Base-by-base conservation (phyloP, 2,797 vertebrate genomes). In the Hypotaenidia philippensis region DNA sequence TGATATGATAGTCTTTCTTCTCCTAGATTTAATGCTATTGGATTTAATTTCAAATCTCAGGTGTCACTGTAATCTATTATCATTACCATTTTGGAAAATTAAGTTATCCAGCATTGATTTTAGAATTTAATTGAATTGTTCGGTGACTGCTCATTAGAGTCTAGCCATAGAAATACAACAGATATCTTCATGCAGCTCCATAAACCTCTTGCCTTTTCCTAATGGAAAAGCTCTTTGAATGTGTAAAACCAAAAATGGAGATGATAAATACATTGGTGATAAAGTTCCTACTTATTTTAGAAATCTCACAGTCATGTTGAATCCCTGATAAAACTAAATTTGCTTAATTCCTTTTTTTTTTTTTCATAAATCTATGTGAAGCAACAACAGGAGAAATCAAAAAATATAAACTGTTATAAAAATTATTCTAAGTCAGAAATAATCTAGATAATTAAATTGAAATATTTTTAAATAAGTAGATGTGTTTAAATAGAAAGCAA, bases 41-140 rank as follows among this genome's bases (percentile, higher is more conserved):
- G n/a, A 79, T 88, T 91, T 66, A 71, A 79, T 87, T 94, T 93
- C 56, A 91, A 88, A 90, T 88, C 61, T 38, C 91, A 83, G 50
- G 40, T 90, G 76, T 75, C 65, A 83, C 0, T 83, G 53, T 88
- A 91, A 83, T 50, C 53, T 83, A 56, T 66, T 85, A 63, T 25
- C 44, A 49, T 80, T 75, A 60, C 17, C 13, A 72, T 86, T 93
- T 71, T 53, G 32, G 41, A 90, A 93, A 95, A 92, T 71, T 27
- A 83, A 61, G 12, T 91, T 93, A 90, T 65, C 38, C 69, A 91
- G 22, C n/a, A 93, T 31, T 83, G 34, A 83, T 82, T 90, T 89
- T 64, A 82, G 83, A 76, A 20, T 64, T 85, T 88, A 77, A 92
- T 66, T 66, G 32, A 83, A 89, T 92, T 83, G 38, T 93, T 94